These are phyloP conservation scores for Drosophila kambysellisi DNA, from an alignment of 2,888 invertebrate species.

Conservation along the genomic window DNA sequence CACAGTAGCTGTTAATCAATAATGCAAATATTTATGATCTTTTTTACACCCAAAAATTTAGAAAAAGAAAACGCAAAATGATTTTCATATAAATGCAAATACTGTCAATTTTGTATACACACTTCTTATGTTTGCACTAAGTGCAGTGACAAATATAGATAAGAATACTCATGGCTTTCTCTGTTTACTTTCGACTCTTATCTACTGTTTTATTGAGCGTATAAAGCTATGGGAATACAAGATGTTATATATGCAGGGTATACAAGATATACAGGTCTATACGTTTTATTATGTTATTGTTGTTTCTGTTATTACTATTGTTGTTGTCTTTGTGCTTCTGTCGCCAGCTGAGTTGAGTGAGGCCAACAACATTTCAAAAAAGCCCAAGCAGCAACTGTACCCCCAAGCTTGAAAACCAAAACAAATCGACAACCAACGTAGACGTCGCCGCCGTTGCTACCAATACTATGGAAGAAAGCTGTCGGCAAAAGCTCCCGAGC, in stretches of 20 bases:
- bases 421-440: conserved; percentile 60
- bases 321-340: conserved; percentile 19
- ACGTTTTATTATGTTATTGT: conserved; percentile 39
- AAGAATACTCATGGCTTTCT: neutral
- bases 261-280: conserved; percentile 12
- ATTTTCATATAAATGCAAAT: neutral
- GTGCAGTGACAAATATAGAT: neutral
- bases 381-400: conserved; percentile 74
- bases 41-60: neutral
- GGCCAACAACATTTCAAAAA: conserved; percentile 76
- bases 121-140: neutral
- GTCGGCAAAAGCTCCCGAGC: conserved; percentile 63
- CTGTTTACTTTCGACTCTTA: conserved; percentile 10
- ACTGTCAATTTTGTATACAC: neutral
- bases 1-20: neutral
- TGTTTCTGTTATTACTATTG: conserved; percentile 27
- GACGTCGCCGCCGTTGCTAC: conserved; percentile 35
- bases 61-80: neutral
- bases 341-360: conserved; percentile 43
- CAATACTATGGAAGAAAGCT: conserved; percentile 47
- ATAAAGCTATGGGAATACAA: neutral
- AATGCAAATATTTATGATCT: neutral
- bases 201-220: conserved; percentile 17
- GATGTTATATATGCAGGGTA: conserved; percentile 1
- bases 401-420: conserved; percentile 66